Conservation (phyloP, 1,140 invertebrate species). For the Sycophila sp. region DNA sequence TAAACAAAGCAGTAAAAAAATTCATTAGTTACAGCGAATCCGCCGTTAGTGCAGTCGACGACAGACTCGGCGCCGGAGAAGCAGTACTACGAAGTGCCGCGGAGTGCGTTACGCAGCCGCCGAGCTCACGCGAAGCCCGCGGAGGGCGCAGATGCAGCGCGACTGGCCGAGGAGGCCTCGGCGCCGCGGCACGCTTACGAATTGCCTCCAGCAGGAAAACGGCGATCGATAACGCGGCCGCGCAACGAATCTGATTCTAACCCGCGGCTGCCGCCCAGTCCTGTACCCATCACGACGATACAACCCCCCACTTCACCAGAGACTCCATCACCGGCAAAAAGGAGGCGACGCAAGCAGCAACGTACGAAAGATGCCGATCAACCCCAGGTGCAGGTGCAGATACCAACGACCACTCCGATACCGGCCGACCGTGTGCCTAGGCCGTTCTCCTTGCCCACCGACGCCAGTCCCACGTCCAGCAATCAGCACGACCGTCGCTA, state of each 20-base stretch:
- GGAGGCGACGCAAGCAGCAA: background rate
- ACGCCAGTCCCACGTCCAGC: background rate
- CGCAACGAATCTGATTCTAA: background rate
- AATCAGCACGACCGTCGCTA: too few species aligned
- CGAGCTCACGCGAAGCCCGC: background rate
- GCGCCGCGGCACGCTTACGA: background rate
- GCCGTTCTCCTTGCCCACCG: constrained; percentile 10
- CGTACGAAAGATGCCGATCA: too few species aligned
- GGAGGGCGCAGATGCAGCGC: background rate
- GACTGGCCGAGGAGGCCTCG: background rate
- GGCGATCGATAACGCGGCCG: too few species aligned
- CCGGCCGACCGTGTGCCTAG: background rate
- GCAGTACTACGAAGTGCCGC: constrained; percentile 19
- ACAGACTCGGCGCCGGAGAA: background rate
- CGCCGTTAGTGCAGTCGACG: too few species aligned
- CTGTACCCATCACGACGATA: too few species aligned
- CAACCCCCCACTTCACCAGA: background rate
- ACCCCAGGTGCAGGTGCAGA: too few species aligned
- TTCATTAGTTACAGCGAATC: too few species aligned
- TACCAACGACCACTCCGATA: too few species aligned
- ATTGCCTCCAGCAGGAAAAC: background rate
- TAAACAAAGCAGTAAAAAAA: too few species aligned
- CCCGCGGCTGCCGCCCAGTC: background rate
- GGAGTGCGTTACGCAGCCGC: background rate
- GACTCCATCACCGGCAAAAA: background rate